These are phyloP conservation scores for Eucidaris tribuloides DNA, from an alignment of 35 echinoderm and acorn worm genomes.

Conservation along the genomic window DNA sequence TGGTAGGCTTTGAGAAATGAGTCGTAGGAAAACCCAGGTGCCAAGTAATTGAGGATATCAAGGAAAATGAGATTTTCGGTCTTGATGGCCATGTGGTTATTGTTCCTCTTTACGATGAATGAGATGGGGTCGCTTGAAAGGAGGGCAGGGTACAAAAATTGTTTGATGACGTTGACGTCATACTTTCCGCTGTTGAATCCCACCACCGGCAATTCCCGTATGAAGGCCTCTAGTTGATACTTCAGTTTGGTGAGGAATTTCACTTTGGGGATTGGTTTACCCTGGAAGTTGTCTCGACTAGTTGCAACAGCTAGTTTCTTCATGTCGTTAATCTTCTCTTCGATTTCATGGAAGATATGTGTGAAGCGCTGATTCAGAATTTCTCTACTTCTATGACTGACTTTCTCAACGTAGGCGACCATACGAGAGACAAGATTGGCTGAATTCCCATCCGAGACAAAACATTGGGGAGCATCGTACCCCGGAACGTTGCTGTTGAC, in stretches of 20 bases:
- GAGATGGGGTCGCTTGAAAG: neutral
- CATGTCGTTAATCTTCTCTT: neutral
- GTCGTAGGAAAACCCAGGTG: slow-evolving; percentile 31
- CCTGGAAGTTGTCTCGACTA: neutral
- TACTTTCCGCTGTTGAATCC: too few species aligned
- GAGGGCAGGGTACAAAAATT: slow-evolving; percentile 3
- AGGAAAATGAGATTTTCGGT: slow-evolving; percentile 20
- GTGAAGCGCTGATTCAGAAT: neutral
- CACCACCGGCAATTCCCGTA: slow-evolving; percentile 31
- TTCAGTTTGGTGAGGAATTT: neutral
- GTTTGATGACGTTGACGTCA: slow-evolving; percentile 28
- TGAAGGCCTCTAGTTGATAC: neutral
- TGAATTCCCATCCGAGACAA: slow-evolving; percentile 21
- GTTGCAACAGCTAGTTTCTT: neutral
- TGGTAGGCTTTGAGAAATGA: slow-evolving; percentile 41
- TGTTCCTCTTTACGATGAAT: slow-evolving; percentile 27
- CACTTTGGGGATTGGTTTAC: neutral
- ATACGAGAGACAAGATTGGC: neutral
- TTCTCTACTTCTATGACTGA: neutral
- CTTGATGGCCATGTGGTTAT: slow-evolving; percentile 19
- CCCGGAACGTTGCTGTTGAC: slow-evolving; percentile 11
- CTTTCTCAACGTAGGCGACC: slow-evolving; percentile 2
- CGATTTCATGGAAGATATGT: neutral
- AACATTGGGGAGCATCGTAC: slow-evolving; percentile 18
- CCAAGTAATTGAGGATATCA: slow-evolving; percentile 48